phyloP scores from a whole-genome alignment of 1,140 invertebrate species.

The Hestina assimilis region DNA sequence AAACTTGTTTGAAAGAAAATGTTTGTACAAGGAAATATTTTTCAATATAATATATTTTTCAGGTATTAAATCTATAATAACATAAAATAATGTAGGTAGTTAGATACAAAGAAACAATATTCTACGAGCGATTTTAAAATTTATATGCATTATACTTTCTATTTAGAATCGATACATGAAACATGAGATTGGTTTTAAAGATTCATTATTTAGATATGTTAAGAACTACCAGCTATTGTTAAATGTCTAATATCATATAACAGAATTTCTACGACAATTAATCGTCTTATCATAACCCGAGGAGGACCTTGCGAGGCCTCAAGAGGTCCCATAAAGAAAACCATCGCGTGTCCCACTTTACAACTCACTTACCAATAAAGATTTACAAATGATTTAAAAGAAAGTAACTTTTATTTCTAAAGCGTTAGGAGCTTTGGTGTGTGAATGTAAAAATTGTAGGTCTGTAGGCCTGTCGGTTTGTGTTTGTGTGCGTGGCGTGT shows the following conservation, averaged over 20 bases:
- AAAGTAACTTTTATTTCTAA: constrained; percentile 30
- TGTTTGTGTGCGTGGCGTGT: constrained; percentile 46
- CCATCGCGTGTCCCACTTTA: constrained; percentile 65
- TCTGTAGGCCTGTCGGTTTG: constrained; percentile 64
- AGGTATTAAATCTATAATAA: too few species aligned
- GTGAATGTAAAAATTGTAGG: constrained; percentile 64
- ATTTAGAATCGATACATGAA: too few species aligned
- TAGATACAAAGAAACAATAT: too few species aligned
- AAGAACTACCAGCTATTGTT: too few species aligned
- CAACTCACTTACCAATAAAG: constrained; percentile 34
- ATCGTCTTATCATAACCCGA: constrained; percentile 31
- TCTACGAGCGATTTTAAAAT: too few species aligned
- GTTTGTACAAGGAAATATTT: too few species aligned
- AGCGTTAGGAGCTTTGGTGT: neutral
- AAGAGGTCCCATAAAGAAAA: constrained; percentile 62
- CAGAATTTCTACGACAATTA: constrained; percentile 14
- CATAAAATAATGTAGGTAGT: too few species aligned
- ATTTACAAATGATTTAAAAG: neutral
- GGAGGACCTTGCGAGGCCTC: constrained; percentile 56
- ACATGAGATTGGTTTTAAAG: neutral
- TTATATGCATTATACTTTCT: too few species aligned
- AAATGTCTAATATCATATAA: neutral
- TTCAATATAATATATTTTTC: too few species aligned
- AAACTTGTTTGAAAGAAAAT: too few species aligned
- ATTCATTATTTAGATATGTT: neutral